These are phyloP conservation scores for Pelobates fuscus DNA, from an alignment of 2,113 vertebrate genomes.

Conservation along the genomic window DNA sequence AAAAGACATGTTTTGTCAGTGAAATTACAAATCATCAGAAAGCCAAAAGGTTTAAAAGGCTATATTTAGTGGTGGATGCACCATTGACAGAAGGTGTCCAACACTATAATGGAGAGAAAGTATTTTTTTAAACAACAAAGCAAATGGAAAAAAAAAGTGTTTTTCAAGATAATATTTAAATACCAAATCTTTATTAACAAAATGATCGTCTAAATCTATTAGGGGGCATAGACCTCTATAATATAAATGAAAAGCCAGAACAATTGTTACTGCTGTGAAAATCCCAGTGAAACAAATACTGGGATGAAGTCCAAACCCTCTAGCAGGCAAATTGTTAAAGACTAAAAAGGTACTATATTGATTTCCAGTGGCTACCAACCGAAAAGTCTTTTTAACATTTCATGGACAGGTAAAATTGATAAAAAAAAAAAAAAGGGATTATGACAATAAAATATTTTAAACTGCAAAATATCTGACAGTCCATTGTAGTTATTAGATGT, in stretches of 20 bases:
- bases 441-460: conserved; percentile 40
- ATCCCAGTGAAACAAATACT: too few species aligned
- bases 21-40: conserved; percentile 16
- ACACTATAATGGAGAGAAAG: too few species aligned
- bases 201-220: too few species aligned
- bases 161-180: too few species aligned
- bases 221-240: too few species aligned
- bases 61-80: too few species aligned
- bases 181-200: too few species aligned
- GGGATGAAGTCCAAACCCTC: background rate
- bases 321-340: background rate
- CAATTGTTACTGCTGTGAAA: too few species aligned
- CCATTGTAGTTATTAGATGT: conserved; percentile 44
- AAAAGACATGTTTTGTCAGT: conserved; percentile 10
- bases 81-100: too few species aligned
- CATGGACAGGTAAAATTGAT: background rate
- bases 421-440: conserved; percentile 22
- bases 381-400: background rate
- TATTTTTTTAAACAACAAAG: too few species aligned
- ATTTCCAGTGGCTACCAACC: background rate
- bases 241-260: too few species aligned
- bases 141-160: too few species aligned
- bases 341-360: background rate
- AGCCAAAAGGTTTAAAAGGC: conserved; percentile 11
- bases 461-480: conserved; percentile 33